phyloP scores from a whole-genome alignment of 2,797 vertebrate genomes.

The Anguilla pacifica region DNA sequence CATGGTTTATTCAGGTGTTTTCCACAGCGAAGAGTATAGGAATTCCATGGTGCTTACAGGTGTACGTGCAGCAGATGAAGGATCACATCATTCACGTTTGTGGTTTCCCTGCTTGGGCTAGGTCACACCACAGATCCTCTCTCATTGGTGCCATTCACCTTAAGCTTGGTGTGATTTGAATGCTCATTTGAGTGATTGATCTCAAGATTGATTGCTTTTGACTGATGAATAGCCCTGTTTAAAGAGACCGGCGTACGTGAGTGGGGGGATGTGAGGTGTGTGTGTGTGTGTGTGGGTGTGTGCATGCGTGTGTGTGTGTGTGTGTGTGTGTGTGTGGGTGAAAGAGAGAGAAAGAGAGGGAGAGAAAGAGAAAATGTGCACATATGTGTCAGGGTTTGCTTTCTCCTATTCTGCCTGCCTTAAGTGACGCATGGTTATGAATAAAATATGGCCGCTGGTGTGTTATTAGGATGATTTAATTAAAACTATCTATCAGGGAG shows the following conservation, averaged over 20 bases:
- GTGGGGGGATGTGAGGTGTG: constrained; percentile 28
- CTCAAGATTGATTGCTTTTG: constrained; percentile 58
- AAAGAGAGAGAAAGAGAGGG: not conserved
- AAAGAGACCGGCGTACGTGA: constrained; percentile 20
- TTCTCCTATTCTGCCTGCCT: not conserved
- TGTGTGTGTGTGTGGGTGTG: constrained; percentile 30
- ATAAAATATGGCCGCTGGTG: constrained; percentile 27
- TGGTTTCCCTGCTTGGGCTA: not conserved
- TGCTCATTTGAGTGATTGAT: constrained; percentile 64
- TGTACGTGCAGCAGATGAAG: not conserved
- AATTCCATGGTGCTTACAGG: not conserved
- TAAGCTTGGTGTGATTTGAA: constrained; percentile 58
- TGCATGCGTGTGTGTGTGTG: constrained; percentile 10
- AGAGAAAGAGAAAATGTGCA: not conserved
- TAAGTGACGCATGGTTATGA: constrained; percentile 28
- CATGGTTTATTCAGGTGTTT: not conserved
- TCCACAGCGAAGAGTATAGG: not conserved
- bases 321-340: too few relatives aligned
- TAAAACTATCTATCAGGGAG: constrained; percentile 2
- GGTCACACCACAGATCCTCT: not conserved
- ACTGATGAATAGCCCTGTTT: constrained; percentile 50
- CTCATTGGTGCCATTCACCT: not conserved
- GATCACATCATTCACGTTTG: not conserved
- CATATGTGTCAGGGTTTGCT: not conserved
- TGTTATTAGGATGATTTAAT: constrained; percentile 32